phyloP scores from a whole-genome alignment of 2,888 invertebrate genomes.

The Heteropelma amictum region DNA sequence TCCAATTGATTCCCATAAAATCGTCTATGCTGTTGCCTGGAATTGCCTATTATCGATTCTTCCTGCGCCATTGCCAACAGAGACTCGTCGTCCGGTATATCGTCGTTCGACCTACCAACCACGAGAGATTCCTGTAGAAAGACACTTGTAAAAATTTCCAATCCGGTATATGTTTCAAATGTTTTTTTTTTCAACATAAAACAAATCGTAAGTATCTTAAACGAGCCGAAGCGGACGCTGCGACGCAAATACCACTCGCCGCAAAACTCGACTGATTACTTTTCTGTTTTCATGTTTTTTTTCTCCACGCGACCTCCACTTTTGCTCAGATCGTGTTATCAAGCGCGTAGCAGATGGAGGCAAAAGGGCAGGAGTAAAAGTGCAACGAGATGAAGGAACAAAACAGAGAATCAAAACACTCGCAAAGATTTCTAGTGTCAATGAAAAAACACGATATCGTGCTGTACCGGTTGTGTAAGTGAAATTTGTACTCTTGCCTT shows the following conservation, averaged over 20 bases:
- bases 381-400: too few species aligned
- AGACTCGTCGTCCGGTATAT: neutral
- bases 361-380: neutral
- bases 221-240: too few species aligned
- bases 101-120: too few species aligned
- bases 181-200: neutral
- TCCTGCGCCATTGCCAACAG: conserved; percentile 67
- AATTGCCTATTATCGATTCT: conserved; percentile 59
- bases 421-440: neutral
- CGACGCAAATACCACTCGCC: too few species aligned
- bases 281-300: neutral
- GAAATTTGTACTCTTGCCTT: neutral
- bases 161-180: neutral
- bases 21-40: conserved; percentile 13
- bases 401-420: neutral
- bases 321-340: neutral
- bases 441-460: neutral
- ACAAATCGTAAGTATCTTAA: neutral
- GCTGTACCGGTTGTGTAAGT: neutral
- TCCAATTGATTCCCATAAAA: conserved; percentile 11
- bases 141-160: too few species aligned
- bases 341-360: neutral
- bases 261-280: too few species aligned
- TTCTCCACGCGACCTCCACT: neutral
- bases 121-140: too few species aligned